A percentile compares a stretch with the other conserved stretches of the same genome.
phyloP scores from a whole-genome alignment of 2,797 vertebrate species.

The Moxostoma hubbsi region DNA sequence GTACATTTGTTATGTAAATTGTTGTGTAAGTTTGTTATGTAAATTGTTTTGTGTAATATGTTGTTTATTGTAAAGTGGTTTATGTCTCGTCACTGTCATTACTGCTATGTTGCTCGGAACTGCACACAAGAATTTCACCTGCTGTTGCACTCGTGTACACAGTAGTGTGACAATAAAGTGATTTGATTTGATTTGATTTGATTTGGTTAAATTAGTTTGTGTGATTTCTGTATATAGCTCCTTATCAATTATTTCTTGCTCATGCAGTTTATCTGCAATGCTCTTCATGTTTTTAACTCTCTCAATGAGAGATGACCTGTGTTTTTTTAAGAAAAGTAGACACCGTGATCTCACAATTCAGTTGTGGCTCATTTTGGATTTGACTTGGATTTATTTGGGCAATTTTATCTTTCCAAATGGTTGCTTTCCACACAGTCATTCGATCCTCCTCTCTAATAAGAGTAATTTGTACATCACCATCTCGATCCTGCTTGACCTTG shows the following conservation, averaged over 20 bases:
- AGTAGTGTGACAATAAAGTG: too few species aligned
- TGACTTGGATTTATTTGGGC: not conserved
- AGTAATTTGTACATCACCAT: not conserved
- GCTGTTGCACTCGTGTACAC: too few species aligned
- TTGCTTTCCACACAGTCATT: not conserved
- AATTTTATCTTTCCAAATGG: not conserved
- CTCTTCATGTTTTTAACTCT: not conserved
- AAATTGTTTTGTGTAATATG: too few species aligned
- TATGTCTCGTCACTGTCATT: too few species aligned
- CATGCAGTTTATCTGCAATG: not conserved
- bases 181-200: too few species aligned
- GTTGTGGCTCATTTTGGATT: not conserved
- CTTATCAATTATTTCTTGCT: not conserved
- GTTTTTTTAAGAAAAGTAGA: not conserved
- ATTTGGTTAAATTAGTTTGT: not conserved
- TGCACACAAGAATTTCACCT: too few species aligned
- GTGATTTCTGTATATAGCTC: constrained; percentile 13
- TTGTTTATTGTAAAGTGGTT: too few species aligned
- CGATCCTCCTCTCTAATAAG: not conserved
- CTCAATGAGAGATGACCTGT: not conserved
- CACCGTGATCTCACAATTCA: not conserved
- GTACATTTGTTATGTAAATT: too few species aligned
- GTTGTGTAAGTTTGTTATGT: too few species aligned
- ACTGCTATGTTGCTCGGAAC: too few species aligned
- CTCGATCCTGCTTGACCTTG: not conserved